A percentile compares a stretch with the other conserved stretches of the same genome.
Evolutionary conservation across 53 echinoderm and acorn worm species (phyloP).

Genomic region (Hippasteria phrygiana): DNA sequence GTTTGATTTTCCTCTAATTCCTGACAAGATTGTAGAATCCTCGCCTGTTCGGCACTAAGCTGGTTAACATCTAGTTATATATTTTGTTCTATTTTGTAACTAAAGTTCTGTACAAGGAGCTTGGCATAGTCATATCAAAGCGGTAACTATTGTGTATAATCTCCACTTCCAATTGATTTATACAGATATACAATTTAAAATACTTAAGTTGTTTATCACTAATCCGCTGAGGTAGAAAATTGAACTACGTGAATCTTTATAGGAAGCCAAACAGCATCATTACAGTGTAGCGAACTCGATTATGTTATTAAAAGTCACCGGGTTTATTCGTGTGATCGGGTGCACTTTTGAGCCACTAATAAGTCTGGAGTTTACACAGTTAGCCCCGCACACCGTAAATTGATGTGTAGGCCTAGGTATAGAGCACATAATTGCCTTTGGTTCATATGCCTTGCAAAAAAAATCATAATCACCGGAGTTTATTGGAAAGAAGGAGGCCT

Average conservation of each 20-base stretch:
- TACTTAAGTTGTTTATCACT: slow-evolving; percentile 29
- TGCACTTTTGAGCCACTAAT: slow-evolving; percentile 54
- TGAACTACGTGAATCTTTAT: not conserved
- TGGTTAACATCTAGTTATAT: no score
- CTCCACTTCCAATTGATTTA: not conserved
- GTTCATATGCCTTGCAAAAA: slow-evolving; percentile 1
- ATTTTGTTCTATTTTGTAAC: no score
- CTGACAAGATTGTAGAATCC: no score
- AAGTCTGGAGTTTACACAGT: slow-evolving; percentile 34
- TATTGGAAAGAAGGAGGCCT: not conserved
- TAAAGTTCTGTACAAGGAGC: no score
- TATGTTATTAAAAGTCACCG: slow-evolving; percentile 35
- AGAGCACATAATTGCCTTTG: slow-evolving; percentile 39
- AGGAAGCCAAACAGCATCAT: not conserved
- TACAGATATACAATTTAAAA: not conserved
- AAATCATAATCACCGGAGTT: not conserved
- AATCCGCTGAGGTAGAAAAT: not conserved
- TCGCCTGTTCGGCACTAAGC: no score
- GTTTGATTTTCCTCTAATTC: no score
- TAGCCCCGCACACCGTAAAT: slow-evolving; percentile 16
- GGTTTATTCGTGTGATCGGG: slow-evolving; percentile 9
- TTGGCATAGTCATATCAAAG: no score
- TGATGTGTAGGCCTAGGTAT: slow-evolving; percentile 23
- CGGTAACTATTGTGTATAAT: no score
- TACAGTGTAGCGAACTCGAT: not conserved